Evolutionary conservation across 2,888 invertebrate species (phyloP).

Genomic region (Calameuta filiformis): DNA sequence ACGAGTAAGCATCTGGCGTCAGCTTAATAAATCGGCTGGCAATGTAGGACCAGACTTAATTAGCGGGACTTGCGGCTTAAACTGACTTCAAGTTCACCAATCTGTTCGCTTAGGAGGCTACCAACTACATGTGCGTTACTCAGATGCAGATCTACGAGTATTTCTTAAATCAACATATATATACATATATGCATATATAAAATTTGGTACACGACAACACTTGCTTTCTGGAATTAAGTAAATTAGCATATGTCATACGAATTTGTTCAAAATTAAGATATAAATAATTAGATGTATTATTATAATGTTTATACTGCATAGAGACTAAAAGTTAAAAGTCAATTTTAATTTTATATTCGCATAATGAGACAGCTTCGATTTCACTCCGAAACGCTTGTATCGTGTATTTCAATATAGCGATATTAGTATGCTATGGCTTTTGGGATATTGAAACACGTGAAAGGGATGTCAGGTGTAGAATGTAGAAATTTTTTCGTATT

Average conservation of each 20-base stretch:
- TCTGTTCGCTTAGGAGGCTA: not conserved
- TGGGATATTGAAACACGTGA: not conserved
- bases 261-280: too few relatives aligned
- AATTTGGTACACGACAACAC: not conserved
- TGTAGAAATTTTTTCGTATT: not conserved
- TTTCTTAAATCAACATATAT: not conserved
- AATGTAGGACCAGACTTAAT: conserved; percentile 43
- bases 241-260: too few relatives aligned
- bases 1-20: conserved; percentile 42
- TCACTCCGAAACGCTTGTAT: too few relatives aligned
- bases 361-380: too few relatives aligned
- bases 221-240: too few relatives aligned
- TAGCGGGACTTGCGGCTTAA: conserved; percentile 34
- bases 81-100: conserved; percentile 9
- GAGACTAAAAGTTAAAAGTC: too few relatives aligned
- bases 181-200: too few relatives aligned
- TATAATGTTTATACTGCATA: too few relatives aligned
- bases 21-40: conserved; percentile 49
- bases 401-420: too few relatives aligned
- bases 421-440: too few relatives aligned
- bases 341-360: too few relatives aligned
- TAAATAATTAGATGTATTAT: too few relatives aligned
- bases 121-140: not conserved
- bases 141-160: not conserved
- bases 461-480: not conserved